A percentile compares a stretch with the other conserved stretches of the same genome.
phyloP scores from a whole-genome alignment of 2,888 invertebrate genomes.

The Alloplasta piceator region DNA sequence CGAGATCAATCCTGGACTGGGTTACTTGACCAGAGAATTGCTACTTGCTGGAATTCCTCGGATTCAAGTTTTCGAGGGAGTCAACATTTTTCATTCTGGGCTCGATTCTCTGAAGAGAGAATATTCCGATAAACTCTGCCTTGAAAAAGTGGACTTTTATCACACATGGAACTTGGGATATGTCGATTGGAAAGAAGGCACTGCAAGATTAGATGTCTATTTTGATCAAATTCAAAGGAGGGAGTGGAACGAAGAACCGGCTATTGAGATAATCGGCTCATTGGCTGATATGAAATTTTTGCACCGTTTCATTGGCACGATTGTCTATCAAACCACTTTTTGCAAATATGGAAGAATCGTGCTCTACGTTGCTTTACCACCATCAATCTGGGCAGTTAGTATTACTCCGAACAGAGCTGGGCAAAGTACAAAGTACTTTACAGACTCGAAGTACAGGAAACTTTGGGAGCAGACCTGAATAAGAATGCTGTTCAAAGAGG shows the following conservation, averaged over 20 bases:
- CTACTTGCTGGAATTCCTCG: constrained; percentile 84
- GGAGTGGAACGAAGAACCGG: constrained; percentile 84
- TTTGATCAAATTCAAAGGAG: constrained; percentile 84
- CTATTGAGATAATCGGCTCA: constrained; percentile 86
- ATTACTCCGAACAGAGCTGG: constrained; percentile 8
- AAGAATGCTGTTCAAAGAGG: no score
- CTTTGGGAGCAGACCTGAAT: background rate
- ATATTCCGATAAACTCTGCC: constrained; percentile 82
- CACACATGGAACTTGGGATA: constrained; percentile 85
- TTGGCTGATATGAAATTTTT: constrained; percentile 86
- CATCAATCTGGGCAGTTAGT: constrained; percentile 86
- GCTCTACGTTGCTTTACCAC: constrained; percentile 87
- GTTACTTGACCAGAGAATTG: constrained; percentile 86
- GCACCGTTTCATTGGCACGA: constrained; percentile 86
- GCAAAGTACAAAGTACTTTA: constrained; percentile 16
- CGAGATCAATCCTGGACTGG: constrained; percentile 90
- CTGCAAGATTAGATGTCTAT: constrained; percentile 84
- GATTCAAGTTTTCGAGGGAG: constrained; percentile 86
- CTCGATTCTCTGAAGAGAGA: constrained; percentile 83
- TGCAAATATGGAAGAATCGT: constrained; percentile 86
- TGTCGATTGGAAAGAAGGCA: constrained; percentile 86
- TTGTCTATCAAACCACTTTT: constrained; percentile 86
- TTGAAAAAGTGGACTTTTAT: constrained; percentile 86
- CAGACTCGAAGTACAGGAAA: background rate
- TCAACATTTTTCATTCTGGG: constrained; percentile 83